These are phyloP conservation scores for Latrodectus geometricus DNA, from an alignment of 1,140 invertebrate genomes.

Conservation along the genomic window DNA sequence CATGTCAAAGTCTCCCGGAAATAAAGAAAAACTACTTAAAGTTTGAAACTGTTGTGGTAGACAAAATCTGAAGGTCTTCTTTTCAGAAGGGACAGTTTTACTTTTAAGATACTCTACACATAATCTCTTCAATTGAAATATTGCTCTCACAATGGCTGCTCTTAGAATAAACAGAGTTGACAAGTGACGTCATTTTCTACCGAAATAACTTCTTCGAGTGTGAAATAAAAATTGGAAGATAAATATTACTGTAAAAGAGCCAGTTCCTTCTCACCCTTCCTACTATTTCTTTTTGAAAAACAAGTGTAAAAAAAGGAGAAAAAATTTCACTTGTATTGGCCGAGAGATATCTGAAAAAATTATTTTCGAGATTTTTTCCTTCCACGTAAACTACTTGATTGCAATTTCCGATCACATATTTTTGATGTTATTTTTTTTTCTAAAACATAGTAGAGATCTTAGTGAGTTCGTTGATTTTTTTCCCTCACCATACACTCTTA, in stretches of 20 bases:
- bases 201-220: conserved; percentile 30
- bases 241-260: conserved; percentile 2
- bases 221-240: conserved; percentile 31
- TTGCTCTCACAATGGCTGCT: background rate
- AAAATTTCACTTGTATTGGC: background rate
- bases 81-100: background rate
- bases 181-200: conserved; percentile 32
- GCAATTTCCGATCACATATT: conserved; percentile 27
- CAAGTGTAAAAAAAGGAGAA: background rate
- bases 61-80: no score
- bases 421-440: no score
- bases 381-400: conserved; percentile 29
- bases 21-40: no score
- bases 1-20: no score
- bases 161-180: conserved; percentile 12
- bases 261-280: background rate
- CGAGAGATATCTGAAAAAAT: background rate
- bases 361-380: background rate
- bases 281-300: background rate
- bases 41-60: no score
- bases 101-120: background rate
- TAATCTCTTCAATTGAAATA: conserved; percentile 12
- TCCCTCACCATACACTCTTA: background rate
- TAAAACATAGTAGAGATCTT: background rate
- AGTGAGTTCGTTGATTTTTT: conserved; percentile 16